Conservation (phyloP, 2,113 vertebrate species). For the Malurus elegans region DNA sequence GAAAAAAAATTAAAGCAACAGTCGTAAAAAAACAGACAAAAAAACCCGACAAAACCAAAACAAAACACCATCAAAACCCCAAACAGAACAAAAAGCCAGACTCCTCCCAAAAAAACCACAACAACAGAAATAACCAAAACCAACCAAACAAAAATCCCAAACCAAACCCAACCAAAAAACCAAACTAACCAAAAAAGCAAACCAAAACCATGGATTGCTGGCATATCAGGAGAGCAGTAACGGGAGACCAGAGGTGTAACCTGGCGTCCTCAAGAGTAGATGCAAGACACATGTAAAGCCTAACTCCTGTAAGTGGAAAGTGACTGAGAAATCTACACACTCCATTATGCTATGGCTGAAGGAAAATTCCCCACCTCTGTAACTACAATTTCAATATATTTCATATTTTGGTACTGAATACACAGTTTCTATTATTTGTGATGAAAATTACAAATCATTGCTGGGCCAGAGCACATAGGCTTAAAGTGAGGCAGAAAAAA, state of each 20-base stretch:
- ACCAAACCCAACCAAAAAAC: too few species aligned
- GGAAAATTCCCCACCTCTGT: not conserved
- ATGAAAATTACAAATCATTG: conserved; percentile 14
- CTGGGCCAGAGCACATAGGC: not conserved
- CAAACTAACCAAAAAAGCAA: not conserved
- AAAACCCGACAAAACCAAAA: not conserved
- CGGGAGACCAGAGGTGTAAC: not conserved
- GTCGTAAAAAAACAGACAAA: not conserved
- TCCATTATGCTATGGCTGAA: not conserved
- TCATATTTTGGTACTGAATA: not conserved
- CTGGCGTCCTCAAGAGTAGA: not conserved
- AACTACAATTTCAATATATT: conserved; percentile 5
- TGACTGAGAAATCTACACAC: not conserved
- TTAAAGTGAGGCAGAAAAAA: not conserved
- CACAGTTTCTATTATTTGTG: not conserved
- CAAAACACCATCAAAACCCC: not conserved
- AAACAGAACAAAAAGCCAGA: not conserved
- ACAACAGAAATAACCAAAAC: not conserved
- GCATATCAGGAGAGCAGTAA: not conserved
- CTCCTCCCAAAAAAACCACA: not conserved
- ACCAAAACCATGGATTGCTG: not conserved
- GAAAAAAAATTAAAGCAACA: not conserved
- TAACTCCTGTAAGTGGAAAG: not conserved
- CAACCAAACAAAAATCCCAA: not conserved
- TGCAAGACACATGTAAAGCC: not conserved